Evolutionary conservation across 2,113 vertebrate species (phyloP).

Genomic region (Ameiurus melas): DNA sequence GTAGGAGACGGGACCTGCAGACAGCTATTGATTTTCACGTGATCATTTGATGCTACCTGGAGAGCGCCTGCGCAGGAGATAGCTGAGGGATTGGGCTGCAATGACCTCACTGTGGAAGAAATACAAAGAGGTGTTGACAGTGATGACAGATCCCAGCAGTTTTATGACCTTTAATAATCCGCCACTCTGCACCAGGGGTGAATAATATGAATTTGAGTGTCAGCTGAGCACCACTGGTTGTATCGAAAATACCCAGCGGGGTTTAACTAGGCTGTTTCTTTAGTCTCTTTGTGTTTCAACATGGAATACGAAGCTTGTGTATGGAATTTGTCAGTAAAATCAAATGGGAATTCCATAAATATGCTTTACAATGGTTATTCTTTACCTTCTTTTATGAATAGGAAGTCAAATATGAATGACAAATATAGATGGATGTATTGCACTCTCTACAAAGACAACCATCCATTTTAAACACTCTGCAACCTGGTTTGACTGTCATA

Average conservation of each 20-base stretch:
- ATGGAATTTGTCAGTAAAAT: conserved; percentile 7
- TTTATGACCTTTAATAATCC: conserved; percentile 57
- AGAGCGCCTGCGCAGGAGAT: conserved; percentile 20
- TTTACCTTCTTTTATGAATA: not conserved
- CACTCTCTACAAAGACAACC: conserved; percentile 14
- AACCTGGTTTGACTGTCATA: not conserved
- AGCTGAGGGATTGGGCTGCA: not conserved
- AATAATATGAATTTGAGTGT: conserved; percentile 45
- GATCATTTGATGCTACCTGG: conserved; percentile 51
- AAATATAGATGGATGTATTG: not conserved
- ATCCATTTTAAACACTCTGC: not conserved
- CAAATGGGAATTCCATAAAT: not conserved
- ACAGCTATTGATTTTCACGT: conserved; percentile 51
- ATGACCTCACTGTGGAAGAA: conserved; percentile 41
- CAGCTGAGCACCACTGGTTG: conserved; percentile 36
- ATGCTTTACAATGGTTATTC: not conserved
- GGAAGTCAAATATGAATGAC: too few relatives aligned
- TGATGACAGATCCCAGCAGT: conserved; percentile 47
- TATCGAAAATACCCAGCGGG: conserved; percentile 47
- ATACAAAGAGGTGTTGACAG: conserved; percentile 34
- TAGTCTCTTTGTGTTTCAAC: not conserved
- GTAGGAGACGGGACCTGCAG: conserved; percentile 21
- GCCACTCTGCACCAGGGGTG: conserved; percentile 36
- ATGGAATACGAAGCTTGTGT: not conserved
- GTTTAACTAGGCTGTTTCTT: conserved; percentile 16